Evolutionary conservation across 2,113 vertebrate genomes (phyloP), one percentile per base, ranked within the genome.

Genomic region (Laticauda laticaudata): DNA sequence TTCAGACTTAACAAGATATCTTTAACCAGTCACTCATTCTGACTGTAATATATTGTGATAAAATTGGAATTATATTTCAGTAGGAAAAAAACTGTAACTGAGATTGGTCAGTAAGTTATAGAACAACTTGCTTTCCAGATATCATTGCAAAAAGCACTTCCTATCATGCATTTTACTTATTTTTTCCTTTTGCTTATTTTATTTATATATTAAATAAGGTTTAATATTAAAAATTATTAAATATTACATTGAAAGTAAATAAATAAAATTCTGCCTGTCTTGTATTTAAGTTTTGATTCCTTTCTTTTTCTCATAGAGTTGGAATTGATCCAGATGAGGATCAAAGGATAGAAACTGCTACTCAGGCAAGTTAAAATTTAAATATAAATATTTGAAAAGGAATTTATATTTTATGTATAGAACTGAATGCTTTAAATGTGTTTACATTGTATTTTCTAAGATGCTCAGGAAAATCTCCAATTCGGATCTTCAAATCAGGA

Each of bases 261-360:
- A 53, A 54, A 75, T 89, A 21, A 43, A 81, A 81, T 81, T 81
- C 18, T 81, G 34, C 88, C 29, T 90, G 91, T 54, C 48, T n/a
- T 18, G 4, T 3, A 93, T 59, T 95, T 54, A 95, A 59, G 29
- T 91, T 51, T 90, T 94, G 87, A 91, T 24, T 53, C 91, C 90
- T 34, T 57, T 92, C 0, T 87, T 85, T 94, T 93, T 86, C 97
- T 87, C 81, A 91, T 96, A 98, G 98, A 95, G 95, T 98, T 87
- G 97, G 96, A 1, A 55, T 98, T 93, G 97, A 98, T 93, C 95
- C 96, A 94, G 97, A 98, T 86, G 97, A 98, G 94, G 97, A 96
- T 55, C 93, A 96, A 81, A 97, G 97, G 88, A 94, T 96, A 87
- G 95, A 95, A 91, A 88, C 95, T 92, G 93, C 90, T 48, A 96